Evolutionary conservation across 2,797 vertebrate species (phyloP).

Genomic region (Mus spretus): DNA sequence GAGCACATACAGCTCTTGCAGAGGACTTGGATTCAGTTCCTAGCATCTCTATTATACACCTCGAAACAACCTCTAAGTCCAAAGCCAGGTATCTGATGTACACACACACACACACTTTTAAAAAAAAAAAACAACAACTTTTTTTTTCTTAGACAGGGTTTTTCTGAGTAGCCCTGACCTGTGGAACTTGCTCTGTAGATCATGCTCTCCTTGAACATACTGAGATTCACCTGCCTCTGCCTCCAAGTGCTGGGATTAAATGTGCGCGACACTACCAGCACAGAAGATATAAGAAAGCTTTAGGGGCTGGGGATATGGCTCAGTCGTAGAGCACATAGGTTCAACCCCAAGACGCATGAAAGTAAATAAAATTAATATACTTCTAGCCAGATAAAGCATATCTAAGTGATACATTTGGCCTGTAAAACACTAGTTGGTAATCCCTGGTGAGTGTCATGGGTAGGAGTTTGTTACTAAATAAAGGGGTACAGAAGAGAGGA

Average conservation of each 20-base stretch:
- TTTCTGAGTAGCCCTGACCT: background rate
- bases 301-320: background rate
- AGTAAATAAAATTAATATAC: background rate
- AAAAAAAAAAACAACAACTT: background rate
- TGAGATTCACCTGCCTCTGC: background rate
- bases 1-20: background rate
- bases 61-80: background rate
- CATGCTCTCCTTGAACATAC: background rate
- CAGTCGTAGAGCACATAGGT: background rate
- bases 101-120: background rate
- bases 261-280: too few relatives aligned
- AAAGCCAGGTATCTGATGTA: background rate
- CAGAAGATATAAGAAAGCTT: background rate
- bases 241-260: background rate
- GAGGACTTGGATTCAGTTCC: background rate
- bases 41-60: background rate
- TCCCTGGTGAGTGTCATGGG: background rate
- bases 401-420: background rate
- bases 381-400: slow-evolving; percentile 1
- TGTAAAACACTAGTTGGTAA: background rate
- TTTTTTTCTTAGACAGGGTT: background rate
- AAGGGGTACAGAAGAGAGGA: background rate
- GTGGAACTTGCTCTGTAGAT: background rate
- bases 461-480: background rate
- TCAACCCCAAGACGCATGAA: background rate